These are phyloP conservation scores for Drosophila mulleri DNA, from an alignment of 2,888 invertebrate genomes.

Conservation along the genomic window DNA sequence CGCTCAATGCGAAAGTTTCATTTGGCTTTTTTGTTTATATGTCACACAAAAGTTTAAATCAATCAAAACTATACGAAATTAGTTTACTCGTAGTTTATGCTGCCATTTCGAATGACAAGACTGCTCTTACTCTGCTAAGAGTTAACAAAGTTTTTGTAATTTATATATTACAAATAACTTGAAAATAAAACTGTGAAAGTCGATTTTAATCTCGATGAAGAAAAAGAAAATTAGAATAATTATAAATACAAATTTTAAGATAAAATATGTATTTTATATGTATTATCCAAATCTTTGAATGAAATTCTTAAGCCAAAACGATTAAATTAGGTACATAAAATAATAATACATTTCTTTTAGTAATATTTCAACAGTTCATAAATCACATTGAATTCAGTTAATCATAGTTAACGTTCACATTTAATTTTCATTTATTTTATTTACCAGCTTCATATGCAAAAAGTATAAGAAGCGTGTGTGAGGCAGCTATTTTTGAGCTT, in stretches of 20 bases:
- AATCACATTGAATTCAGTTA: not conserved
- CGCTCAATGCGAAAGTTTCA: not conserved
- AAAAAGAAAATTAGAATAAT: too few relatives aligned
- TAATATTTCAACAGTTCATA: not conserved
- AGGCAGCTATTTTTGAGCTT: conserved; percentile 13
- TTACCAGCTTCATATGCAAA: too few relatives aligned
- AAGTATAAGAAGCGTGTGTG: not conserved
- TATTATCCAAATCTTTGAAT: too few relatives aligned
- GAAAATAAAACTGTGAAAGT: not conserved
- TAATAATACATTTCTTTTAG: not conserved
- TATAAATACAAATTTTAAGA: too few relatives aligned
- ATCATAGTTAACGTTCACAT: too few relatives aligned
- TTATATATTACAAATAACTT: not conserved
- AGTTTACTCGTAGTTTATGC: not conserved
- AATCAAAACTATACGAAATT: not conserved
- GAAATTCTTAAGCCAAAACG: too few relatives aligned
- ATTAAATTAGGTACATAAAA: too few relatives aligned
- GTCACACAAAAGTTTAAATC: not conserved
- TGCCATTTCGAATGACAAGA: not conserved
- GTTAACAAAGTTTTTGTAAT: not conserved
- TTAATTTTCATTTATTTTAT: too few relatives aligned
- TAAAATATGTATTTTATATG: too few relatives aligned
- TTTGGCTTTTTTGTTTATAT: not conserved
- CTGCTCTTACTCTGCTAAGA: not conserved
- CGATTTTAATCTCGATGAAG: not conserved